Evolutionary conservation across 2,888 invertebrate species (phyloP), one percentile per base, ranked within the genome.

Genomic region (Heliconius cydno): DNA sequence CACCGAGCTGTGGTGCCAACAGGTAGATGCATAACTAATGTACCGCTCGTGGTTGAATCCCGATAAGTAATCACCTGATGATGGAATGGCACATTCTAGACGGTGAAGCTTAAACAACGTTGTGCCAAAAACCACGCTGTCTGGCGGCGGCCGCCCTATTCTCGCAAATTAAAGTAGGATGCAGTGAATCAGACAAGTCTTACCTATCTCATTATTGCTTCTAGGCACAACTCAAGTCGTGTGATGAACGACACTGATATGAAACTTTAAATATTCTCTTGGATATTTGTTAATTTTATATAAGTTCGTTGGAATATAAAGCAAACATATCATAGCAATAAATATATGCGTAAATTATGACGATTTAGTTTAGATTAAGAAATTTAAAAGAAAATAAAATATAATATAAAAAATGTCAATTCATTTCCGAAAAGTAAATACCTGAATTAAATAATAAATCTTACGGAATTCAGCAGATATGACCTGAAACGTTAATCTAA

Each of bases 1-100:
- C 90, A 97, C 97, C 91, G 98, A 98, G 96, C 95, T 97, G 91
- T 97, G 97, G 96, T 97, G 97, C 95, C 97, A 97, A 94, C 97
- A 98, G 96, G 97, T 97, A 96, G 83, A 85, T 80, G 80, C 68
- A 72, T 28, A 57, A 25, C 25, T 28, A 60, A 74, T 52, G 68
- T 78, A 60, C 67, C 46, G 25, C 28, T 41, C 28, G 60, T 66
- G 6, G 60, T 76, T 73, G n/a, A 65, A 57, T 15, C 22, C 65
- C 75, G 63, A 6, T 34, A 57, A 60, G 70, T 63, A 70, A 74
- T 78, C 46, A 63, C 13, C 46, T 41, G 60, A 25, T 63, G 68
- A 79, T 71, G n/a, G 19, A 60, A 28, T 60, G 34, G 67, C n/a
- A 63, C 77, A 72, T 63, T 68, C 63, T 77, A 77, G 38, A 76